phyloP scores from a whole-genome alignment of 37 sponge, comb jelly and placozoan genomes.

The Spongia lamella region DNA sequence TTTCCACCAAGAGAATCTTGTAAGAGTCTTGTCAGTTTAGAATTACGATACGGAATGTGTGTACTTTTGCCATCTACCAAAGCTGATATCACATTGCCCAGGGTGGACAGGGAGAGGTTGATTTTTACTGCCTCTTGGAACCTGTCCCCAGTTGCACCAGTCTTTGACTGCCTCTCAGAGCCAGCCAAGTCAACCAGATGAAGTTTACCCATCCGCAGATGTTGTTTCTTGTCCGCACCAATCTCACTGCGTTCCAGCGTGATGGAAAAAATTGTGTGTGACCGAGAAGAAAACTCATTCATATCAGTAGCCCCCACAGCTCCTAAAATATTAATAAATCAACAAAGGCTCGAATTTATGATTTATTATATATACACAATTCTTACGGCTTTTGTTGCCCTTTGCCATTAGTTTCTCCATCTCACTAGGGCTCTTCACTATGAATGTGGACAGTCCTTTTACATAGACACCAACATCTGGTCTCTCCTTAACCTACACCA shows the following conservation, averaged over 20 bases:
- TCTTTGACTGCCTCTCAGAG: slow-evolving; percentile 90
- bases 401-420: slow-evolving; percentile 91
- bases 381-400: slow-evolving; percentile 80
- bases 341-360: no score
- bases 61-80: slow-evolving; percentile 93
- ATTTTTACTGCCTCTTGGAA: slow-evolving; percentile 91
- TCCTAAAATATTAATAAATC: slow-evolving; percentile 28
- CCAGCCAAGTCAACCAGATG: slow-evolving; percentile 97
- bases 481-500: slow-evolving; percentile 76
- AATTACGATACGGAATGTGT: slow-evolving; percentile 94
- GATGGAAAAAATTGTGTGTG: slow-evolving; percentile 95
- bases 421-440: slow-evolving; percentile 88
- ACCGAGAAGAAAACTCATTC: slow-evolving; percentile 94
- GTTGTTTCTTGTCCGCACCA: slow-evolving; percentile 84
- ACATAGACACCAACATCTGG: slow-evolving; percentile 96
- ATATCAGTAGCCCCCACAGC: slow-evolving; percentile 72
- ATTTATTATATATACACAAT: neutral
- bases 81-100: slow-evolving; percentile 95
- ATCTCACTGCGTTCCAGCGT: slow-evolving; percentile 89
- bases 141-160: slow-evolving; percentile 79
- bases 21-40: slow-evolving; percentile 91
- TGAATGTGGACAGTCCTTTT: slow-evolving; percentile 81
- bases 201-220: slow-evolving; percentile 95
- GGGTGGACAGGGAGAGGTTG: slow-evolving; percentile 91
- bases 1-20: slow-evolving; percentile 99